Evolutionary conservation across 1,140 invertebrate species (phyloP).

Genomic region (Delia radicum): DNA sequence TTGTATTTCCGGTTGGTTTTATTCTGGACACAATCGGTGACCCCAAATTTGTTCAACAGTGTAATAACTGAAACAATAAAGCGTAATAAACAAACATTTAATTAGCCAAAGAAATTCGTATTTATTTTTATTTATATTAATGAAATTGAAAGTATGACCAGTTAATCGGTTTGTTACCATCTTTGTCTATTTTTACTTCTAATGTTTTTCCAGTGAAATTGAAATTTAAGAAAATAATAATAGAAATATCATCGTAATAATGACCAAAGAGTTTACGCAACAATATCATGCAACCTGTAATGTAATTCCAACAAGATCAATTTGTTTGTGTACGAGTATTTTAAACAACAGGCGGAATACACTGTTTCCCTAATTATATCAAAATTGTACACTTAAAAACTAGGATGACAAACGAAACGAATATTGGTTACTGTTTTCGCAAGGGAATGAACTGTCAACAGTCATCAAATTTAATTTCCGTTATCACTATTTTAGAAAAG

Average conservation of each 20-base stretch:
- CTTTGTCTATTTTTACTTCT: not conserved
- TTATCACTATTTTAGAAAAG: too few relatives aligned
- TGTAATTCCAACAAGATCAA: not conserved
- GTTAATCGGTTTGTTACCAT: not conserved
- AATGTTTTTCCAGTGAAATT: constrained; percentile 18
- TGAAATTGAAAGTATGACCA: constrained; percentile 4
- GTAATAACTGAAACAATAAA: not conserved
- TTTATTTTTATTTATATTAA: not conserved
- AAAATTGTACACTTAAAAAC: not conserved
- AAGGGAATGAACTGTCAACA: too few relatives aligned
- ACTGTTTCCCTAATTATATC: not conserved
- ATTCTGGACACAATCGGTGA: too few relatives aligned
- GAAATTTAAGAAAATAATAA: constrained; percentile 9
- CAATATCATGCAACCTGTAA: not conserved
- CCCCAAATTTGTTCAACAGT: too few relatives aligned
- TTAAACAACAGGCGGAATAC: not conserved
- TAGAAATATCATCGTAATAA: not conserved
- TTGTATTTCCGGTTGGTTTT: too few relatives aligned
- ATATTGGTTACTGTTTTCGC: too few relatives aligned
- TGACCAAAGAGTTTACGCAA: not conserved
- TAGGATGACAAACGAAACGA: too few relatives aligned
- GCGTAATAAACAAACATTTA: not conserved
- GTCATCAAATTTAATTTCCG: too few relatives aligned
- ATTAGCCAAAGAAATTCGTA: not conserved
- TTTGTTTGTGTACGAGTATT: not conserved